Evolutionary conservation across 2,797 vertebrate species (phyloP), one percentile per base, ranked within the genome.

Genomic region (Tinamus major): DNA sequence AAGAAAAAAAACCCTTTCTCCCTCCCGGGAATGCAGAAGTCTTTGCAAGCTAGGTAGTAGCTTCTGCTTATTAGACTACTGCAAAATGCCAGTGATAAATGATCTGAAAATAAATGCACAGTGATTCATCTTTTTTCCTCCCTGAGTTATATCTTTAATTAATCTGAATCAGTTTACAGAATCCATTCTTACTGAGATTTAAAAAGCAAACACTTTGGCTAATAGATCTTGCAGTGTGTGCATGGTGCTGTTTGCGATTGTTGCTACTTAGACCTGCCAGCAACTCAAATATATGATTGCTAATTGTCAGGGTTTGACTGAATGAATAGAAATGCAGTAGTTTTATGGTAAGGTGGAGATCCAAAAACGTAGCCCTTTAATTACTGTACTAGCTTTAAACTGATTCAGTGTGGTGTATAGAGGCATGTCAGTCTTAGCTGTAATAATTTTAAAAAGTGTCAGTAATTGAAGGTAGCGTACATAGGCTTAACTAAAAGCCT

Each of bases 151-250:
- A 82, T 55, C 91, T 93, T 95, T 96, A 96, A 96, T 96, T 96
- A 94, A 96, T 96, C 96, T 95, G 95, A 74, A 90, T 93, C 95
- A 91, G 85, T 82, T 94, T 91, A 93, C 75, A 85, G 85, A 91
- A 95, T 95, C 92, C 85, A 94, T 94, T 95, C 94, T 93, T 84
- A 85, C 83, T 91, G 70, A 46, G 91, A 92, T 91, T 91, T 88
- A 62, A 77, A 93, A 92, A 91, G 75, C 85, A 75, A 61, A 61
- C 37, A 64, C 83, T 82, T 92, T 82, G 91, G 85, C 90, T 93
- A 96, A 95, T 93, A 95, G 87, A 95, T 94, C 87, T 75, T 85
- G 80, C 53, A 85, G 82, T 27, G 37, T n/a, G 51, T 77, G 56
- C 44, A 77, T 12, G 14, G 19, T 24, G 8, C 78, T 41, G 59